A percentile compares a stretch with the other conserved stretches of the same genome.
Conservation (phyloP, 2,797 vertebrate species). For the Characodon lateralis region DNA sequence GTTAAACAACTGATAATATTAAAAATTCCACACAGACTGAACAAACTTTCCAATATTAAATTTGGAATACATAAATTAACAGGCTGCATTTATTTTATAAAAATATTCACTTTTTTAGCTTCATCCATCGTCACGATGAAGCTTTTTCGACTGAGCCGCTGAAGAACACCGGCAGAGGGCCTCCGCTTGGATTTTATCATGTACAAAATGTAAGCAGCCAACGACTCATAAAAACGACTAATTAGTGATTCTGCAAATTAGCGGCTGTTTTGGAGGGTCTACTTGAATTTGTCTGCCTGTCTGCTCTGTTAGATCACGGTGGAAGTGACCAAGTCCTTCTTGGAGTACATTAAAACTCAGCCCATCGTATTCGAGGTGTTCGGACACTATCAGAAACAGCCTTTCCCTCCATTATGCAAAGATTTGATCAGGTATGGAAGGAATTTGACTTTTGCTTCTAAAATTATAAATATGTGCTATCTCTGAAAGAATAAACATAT, state of each 20-base stretch:
- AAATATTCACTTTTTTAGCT: constrained; percentile 75
- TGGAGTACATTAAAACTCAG: constrained; percentile 96
- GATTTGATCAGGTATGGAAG: constrained; percentile 90
- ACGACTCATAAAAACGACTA: background rate
- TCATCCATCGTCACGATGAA: constrained; percentile 97
- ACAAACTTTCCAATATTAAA: background rate
- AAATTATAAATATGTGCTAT: background rate
- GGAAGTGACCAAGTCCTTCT: constrained; percentile 95
- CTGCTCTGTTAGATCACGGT: constrained; percentile 86
- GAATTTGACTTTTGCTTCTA: background rate
- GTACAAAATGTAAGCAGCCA: constrained; percentile 90
- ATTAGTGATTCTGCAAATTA: background rate
- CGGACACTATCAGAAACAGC: constrained; percentile 97
- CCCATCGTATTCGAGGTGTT: constrained; percentile 99
- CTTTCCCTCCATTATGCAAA: constrained; percentile 95
- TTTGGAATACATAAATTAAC: background rate
- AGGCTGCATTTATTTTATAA: background rate
- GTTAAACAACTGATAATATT: background rate
- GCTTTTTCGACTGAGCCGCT: constrained; percentile 98
- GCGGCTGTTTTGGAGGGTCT: background rate
- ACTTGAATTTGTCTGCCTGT: constrained; percentile 6
- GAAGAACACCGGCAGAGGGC: constrained; percentile 97
- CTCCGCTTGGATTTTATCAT: constrained; percentile 96
- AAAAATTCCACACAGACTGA: background rate
- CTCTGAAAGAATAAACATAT: background rate